Percentiles rank a stretch among this genome's conserved stretches.
These are phyloP conservation scores for Trachymyrmex septentrionalis DNA, from an alignment of 1,140 invertebrate species.

Conservation along the genomic window DNA sequence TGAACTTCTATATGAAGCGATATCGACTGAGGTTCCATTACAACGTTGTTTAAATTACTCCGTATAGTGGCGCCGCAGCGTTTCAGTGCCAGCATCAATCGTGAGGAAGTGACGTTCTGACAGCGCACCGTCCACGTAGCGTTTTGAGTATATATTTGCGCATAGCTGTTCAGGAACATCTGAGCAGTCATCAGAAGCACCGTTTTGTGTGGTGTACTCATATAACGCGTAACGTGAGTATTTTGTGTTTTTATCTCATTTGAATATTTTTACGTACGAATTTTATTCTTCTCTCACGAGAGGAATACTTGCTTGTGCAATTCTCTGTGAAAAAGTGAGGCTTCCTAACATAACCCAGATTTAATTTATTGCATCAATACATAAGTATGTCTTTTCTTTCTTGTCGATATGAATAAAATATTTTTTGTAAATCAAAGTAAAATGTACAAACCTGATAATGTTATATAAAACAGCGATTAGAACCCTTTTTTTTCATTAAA, in stretches of 20 bases:
- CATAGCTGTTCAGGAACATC: neutral
- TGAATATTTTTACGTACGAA: neutral
- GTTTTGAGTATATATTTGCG: neutral
- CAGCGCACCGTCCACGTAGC: slow-evolving; percentile 72
- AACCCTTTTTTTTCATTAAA: neutral
- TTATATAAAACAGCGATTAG: neutral
- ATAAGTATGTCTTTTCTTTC: neutral
- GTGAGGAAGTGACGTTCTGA: slow-evolving; percentile 70
- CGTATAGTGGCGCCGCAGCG: neutral
- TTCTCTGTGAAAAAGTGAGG: neutral
- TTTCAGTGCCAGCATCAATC: slow-evolving; percentile 64
- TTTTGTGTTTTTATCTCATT: neutral
- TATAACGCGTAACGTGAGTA: slow-evolving; percentile 57
- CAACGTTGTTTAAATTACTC: neutral
- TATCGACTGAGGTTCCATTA: neutral
- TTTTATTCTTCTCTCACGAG: neutral
- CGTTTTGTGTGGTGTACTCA: slow-evolving; percentile 29
- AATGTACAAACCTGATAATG: neutral
- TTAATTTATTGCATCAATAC: slow-evolving; percentile 3
- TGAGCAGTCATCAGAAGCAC: slow-evolving; percentile 28
- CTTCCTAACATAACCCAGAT: slow-evolving; percentile 35
- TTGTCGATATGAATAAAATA: neutral
- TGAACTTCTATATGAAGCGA: neutral
- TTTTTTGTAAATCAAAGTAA: neutral
- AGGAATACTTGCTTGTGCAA: neutral